Percentiles rank a stretch among this genome's conserved stretches.
These are phyloP conservation scores for Podilymbus podiceps DNA, from an alignment of 2,113 vertebrate species.

Conservation along the genomic window DNA sequence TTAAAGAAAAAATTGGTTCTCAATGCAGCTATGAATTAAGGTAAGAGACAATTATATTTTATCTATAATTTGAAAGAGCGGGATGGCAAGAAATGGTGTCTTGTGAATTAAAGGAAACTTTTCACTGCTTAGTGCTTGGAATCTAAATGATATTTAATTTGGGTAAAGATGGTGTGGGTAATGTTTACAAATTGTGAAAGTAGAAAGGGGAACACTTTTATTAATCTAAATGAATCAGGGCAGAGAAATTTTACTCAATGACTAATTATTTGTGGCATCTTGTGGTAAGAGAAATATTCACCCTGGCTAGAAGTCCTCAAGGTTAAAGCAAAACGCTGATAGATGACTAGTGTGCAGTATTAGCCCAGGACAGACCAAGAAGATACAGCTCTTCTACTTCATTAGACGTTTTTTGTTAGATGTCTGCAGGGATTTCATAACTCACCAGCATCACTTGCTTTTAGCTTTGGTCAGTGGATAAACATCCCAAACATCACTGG, in stretches of 20 bases:
- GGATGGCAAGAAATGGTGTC: neutral
- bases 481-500: neutral
- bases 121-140: neutral
- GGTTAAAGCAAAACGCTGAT: neutral
- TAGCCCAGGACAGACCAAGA: neutral
- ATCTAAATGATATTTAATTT: neutral
- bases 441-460: neutral
- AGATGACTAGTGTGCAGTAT: neutral
- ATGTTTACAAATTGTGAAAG: neutral
- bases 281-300: neutral
- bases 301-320: neutral
- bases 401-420: neutral
- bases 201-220: neutral
- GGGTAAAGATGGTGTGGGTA: neutral
- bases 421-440: neutral
- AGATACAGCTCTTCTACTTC: neutral
- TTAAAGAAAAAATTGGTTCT: neutral
- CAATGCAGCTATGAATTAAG: slow-evolving; percentile 25
- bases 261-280: neutral
- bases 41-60: slow-evolving; percentile 40
- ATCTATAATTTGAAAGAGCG: neutral
- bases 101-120: neutral
- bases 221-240: neutral
- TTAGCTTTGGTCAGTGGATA: neutral
- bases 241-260: neutral